Percentiles rank a stretch among this genome's conserved stretches.
These are phyloP conservation scores for Potorous gilbertii DNA, from an alignment of 2,797 vertebrate species.

Conservation along the genomic window DNA sequence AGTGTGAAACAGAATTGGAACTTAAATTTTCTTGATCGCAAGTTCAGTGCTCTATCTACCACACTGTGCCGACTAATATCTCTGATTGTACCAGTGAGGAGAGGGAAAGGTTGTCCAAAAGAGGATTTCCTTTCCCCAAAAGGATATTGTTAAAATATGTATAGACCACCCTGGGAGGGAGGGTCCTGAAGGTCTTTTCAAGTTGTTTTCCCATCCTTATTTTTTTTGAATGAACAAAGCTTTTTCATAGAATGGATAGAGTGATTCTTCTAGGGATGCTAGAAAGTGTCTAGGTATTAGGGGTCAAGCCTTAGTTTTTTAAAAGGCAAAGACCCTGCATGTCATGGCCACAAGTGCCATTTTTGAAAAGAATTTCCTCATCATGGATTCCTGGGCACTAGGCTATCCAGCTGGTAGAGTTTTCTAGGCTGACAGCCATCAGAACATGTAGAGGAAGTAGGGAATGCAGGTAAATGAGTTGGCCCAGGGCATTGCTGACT, in stretches of 20 bases:
- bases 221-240: neutral
- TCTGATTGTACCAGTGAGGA: neutral
- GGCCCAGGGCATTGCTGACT: neutral
- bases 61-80: neutral
- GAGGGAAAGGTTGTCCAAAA: neutral
- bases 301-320: neutral
- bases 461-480: neutral
- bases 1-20: neutral
- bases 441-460: neutral
- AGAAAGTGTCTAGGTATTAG: neutral
- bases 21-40: neutral
- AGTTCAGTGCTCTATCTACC: neutral
- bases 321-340: neutral
- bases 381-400: neutral
- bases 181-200: neutral
- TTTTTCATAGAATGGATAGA: neutral
- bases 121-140: neutral
- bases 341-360: neutral
- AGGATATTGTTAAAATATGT: neutral
- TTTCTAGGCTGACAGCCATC: neutral
- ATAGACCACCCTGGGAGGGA: neutral
- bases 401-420: neutral
- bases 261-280: neutral
- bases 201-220: neutral
- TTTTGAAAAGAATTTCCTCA: neutral